A percentile compares a stretch with the other conserved stretches of the same genome.
phyloP scores from a whole-genome alignment of 1,140 invertebrate species.

The Drosophila teissieri region DNA sequence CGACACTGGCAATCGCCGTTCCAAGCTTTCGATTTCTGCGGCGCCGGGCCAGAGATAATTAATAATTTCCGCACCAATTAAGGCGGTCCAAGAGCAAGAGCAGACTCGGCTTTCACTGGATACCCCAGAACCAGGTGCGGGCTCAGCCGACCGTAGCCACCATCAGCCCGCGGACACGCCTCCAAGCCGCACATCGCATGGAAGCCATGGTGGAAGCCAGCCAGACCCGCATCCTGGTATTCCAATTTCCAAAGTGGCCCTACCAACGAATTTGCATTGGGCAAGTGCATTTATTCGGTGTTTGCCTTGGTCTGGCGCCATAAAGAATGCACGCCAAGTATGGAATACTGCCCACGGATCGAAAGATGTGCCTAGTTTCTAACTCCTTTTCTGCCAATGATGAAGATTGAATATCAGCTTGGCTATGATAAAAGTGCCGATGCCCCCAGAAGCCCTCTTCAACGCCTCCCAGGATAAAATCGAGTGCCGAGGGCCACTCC shows the following conservation, averaged over 20 bases:
- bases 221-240: constrained; percentile 2
- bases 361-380: not conserved
- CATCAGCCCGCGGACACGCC: constrained; percentile 1
- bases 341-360: not conserved
- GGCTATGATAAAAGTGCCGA: constrained; percentile 3
- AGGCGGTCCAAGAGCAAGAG: constrained; percentile 42
- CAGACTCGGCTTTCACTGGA: constrained; percentile 57
- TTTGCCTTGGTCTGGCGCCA: constrained; percentile 18
- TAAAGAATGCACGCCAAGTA: constrained; percentile 22
- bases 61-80: constrained; percentile 82
- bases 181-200: constrained; percentile 12
- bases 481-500: constrained; percentile 16
- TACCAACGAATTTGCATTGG: constrained; percentile 17
- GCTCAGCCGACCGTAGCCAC: constrained; percentile 40
- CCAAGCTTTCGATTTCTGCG: constrained; percentile 53
- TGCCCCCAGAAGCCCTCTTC: not conserved
- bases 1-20: constrained; percentile 10
- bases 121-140: constrained; percentile 17
- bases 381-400: too few relatives aligned
- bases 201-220: not conserved
- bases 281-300: constrained; percentile 44
- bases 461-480: not conserved
- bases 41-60: constrained; percentile 59
- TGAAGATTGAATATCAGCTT: not conserved
- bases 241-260: constrained; percentile 48